phyloP scores from a whole-genome alignment of 2,888 invertebrate genomes.

The Parapristionchus giblindavisi region DNA sequence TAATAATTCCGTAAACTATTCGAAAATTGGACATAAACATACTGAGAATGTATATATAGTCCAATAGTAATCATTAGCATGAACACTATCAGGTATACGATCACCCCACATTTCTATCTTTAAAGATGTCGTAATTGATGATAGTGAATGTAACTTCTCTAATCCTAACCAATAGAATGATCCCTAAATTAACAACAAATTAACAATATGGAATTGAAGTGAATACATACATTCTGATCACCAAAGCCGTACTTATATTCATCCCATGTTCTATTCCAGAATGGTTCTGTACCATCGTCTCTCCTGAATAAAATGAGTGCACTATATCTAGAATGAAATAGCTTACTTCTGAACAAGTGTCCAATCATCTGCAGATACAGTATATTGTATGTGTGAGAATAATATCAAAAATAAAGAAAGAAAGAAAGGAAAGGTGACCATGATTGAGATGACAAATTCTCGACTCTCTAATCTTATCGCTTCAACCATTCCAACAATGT shows the following conservation, averaged over 20 bases:
- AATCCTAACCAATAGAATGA: slow-evolving; percentile 23
- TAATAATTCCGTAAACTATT: not conserved
- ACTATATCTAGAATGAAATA: not conserved
- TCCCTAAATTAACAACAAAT: not conserved
- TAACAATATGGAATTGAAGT: not conserved
- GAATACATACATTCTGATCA: not conserved
- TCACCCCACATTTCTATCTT: slow-evolving; percentile 32
- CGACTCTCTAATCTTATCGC: too few species aligned
- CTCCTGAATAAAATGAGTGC: not conserved
- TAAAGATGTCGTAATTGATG: not conserved
- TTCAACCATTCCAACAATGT: too few species aligned
- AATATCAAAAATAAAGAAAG: too few species aligned
- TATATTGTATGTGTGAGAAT: too few species aligned
- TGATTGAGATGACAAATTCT: too few species aligned
- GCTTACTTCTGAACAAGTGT: slow-evolving; percentile 13
- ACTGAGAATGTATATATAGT: slow-evolving; percentile 17
- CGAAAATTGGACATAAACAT: not conserved
- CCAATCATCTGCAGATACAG: too few species aligned
- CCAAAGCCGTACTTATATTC: slow-evolving; percentile 24
- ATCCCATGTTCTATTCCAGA: slow-evolving; percentile 25
- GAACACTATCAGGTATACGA: not conserved
- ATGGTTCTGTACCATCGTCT: slow-evolving; percentile 14
- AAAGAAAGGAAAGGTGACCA: too few species aligned
- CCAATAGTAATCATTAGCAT: slow-evolving; percentile 18
- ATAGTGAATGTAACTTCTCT: not conserved